Percentiles rank a stretch among this genome's conserved stretches.
Evolutionary conservation across 2,797 vertebrate genomes (phyloP).

Genomic region (Cephalopachus bancanus): DNA sequence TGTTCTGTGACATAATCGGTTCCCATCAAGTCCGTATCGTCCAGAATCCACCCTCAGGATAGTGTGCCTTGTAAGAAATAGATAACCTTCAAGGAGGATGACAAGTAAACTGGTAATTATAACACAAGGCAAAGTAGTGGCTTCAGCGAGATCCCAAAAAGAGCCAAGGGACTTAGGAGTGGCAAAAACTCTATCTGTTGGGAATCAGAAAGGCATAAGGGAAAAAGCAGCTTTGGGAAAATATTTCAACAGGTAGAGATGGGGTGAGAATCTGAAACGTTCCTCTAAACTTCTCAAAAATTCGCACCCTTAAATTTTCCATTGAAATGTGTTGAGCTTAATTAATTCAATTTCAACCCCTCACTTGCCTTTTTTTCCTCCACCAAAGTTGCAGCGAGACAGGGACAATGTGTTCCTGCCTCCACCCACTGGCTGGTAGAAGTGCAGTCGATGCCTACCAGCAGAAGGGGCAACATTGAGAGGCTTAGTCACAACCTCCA

Average conservation of each 20-base stretch:
- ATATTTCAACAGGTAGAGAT: conserved; percentile 39
- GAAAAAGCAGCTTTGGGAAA: not conserved
- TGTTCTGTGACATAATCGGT: not conserved
- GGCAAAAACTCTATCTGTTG: not conserved
- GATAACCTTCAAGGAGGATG: not conserved
- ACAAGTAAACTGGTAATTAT: not conserved
- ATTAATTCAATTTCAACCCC: conserved; percentile 54
- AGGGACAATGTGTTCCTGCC: not conserved
- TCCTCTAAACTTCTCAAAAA: conserved; percentile 34
- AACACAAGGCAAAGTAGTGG: not conserved
- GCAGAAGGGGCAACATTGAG: not conserved
- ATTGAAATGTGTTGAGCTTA: conserved; percentile 26
- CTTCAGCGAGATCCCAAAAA: not conserved
- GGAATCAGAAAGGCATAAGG: not conserved
- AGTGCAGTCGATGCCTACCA: not conserved
- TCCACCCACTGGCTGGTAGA: not conserved
- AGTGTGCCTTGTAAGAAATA: not conserved
- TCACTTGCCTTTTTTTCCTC: conserved; percentile 32
- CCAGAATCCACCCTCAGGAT: not conserved
- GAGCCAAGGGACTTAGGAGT: too few species aligned
- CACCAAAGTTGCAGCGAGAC: not conserved
- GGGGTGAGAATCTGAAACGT: not conserved
- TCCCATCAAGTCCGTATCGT: not conserved
- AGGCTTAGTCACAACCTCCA: not conserved
- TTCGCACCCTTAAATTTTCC: conserved; percentile 50